Evolutionary conservation across 2,797 vertebrate species (phyloP), one percentile per base, ranked within the genome.

Genomic region (Esox lucius): DNA sequence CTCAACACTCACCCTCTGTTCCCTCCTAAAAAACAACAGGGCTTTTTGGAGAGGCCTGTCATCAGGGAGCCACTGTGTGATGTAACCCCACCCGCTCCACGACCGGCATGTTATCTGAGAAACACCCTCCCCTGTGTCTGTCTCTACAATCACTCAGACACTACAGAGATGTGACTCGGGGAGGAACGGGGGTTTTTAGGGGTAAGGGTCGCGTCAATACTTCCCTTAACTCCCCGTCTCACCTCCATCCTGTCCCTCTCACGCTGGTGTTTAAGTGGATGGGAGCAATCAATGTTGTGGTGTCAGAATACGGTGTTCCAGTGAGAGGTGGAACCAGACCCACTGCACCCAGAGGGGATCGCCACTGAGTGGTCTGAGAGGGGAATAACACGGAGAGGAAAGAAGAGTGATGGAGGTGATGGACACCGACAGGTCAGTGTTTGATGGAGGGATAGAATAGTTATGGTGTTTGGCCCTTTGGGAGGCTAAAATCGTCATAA

Each of bases 401-500:
- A 22, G 61, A 28, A 42, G 26, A 22, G 9, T 42, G 39, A 48
- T 49, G 17, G 9, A 49, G 56, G 16, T 61, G 35, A 39, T 19
- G n/a, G 3, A 51, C 39, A 51, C 26, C 15, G 62, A 35, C 48
- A 6, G 19, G 8, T n/a, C 22, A 19, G 17, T 67, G 46, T 56
- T 19, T 4, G 65, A 77, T 17, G 67, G 77, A 33, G 2, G 16
- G 70, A 71, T 13, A 0, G 71, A 81, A 79, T 26, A 12, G 12
- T 4, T 35, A 53, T 12, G 26, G 13, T 17, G 80, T 74, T 72
- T 66, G 80, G 81, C 77, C 84, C 79, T 80, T 68, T 46, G 78
- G 9, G 28, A 81, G n/a, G 24, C 69, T 75, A 66, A 73, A 77
- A 48, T 2, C 61, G 59, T 22, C 51, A 65, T 62, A 68, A 13